Evolutionary conservation across 2,113 vertebrate species (phyloP), one percentile per base, ranked within the genome.

Genomic region (Trachemys scripta): DNA sequence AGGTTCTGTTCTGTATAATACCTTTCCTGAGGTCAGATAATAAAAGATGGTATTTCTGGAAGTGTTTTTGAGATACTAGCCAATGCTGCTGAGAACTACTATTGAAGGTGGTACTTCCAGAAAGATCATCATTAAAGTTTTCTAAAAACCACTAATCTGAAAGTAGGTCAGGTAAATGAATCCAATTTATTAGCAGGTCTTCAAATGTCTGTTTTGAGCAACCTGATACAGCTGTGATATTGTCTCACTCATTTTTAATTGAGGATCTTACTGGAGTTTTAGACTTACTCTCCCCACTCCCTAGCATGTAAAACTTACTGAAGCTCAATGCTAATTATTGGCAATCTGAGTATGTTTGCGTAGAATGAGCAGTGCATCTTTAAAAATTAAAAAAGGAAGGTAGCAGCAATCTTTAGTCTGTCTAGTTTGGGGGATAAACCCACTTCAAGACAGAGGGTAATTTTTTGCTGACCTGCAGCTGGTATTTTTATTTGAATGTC

Each of bases 81-180:
- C 78, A 84, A 57, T 1, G 1, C 25, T 76, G 27, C 22, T 16
- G 42, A 22, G 22, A 54, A 11, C n/a, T 27, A 53, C 13, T 0
- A 1, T 0, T 0, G 31, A 8, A 79, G 6, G 5, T 5, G 42
- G 10, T 14, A 6, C 13, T 94, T 75, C 27, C 35, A 5, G 69
- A 87, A 92, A 51, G 80, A 93, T 38, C 2, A 4, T 11, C 9
- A 62, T 11, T 7, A 2, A 1, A 51, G 51, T 10, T 92, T 86
- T 20, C 10, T 82, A 69, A 49, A 42, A 17, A 0, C 0, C 7
- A 27, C 10, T 14, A 2, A 59, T 31, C 57, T 53, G 45, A 3
- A 59, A 10, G 4, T 42, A 78, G 80, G 2, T 0, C 27, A 62
- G 31, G 50, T 65, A 50, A 59, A 85, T 83, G 59, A 31, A 84